Evolutionary conservation across 2,797 vertebrate genomes (phyloP).

Genomic region (Loris lydekkerianus): DNA sequence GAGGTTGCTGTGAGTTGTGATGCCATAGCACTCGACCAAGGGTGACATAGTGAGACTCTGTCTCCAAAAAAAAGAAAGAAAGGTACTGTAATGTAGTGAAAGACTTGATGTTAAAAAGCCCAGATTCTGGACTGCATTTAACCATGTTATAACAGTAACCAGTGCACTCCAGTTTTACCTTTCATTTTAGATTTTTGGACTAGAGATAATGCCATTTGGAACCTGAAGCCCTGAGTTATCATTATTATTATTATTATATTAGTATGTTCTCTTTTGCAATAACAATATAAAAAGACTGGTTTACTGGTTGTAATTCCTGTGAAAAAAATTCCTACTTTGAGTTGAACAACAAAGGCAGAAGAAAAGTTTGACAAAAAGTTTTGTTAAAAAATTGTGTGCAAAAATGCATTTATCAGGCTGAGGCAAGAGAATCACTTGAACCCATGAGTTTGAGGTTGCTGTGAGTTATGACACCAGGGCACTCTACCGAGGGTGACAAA

Average conservation of each 20-base stretch:
- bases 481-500: too few relatives aligned
- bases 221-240: background rate
- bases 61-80: background rate
- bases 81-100: too few relatives aligned
- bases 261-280: background rate
- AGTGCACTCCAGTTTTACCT: slow-evolving; percentile 30
- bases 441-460: too few relatives aligned
- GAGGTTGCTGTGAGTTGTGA: too few relatives aligned
- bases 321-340: slow-evolving; percentile 54
- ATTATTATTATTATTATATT: background rate
- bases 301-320: background rate
- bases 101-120: slow-evolving; percentile 7
- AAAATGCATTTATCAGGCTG: background rate
- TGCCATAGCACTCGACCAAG: too few relatives aligned
- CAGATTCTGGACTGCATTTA: background rate
- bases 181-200: slow-evolving; percentile 18
- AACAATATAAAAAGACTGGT: background rate
- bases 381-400: background rate
- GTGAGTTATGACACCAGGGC: too few relatives aligned
- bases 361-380: slow-evolving; percentile 34
- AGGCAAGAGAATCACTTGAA: too few relatives aligned
- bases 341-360: slow-evolving; percentile 15
- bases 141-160: background rate
- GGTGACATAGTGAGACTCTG: background rate
- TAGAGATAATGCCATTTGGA: slow-evolving; percentile 28